A percentile compares a stretch with the other conserved stretches of the same genome.
phyloP scores from a whole-genome alignment of 2,797 vertebrate genomes.

The Setipinna tenuifilis region DNA sequence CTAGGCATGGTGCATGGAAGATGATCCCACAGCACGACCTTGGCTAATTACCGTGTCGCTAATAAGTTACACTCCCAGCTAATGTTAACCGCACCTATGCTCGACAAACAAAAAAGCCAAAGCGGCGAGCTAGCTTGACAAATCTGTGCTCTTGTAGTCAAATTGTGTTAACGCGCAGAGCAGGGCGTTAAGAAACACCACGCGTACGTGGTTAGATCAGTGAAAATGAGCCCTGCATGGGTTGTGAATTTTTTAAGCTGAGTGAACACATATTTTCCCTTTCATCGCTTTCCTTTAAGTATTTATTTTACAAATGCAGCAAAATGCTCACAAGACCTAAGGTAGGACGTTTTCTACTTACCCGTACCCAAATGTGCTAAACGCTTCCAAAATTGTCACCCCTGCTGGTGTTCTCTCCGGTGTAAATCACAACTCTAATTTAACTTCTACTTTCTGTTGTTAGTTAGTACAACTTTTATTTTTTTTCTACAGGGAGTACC shows the following conservation, averaged over 20 bases:
- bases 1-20: background rate
- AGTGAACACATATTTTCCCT: too few relatives aligned
- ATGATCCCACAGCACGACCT: background rate
- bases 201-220: too few relatives aligned
- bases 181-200: background rate
- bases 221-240: too few relatives aligned
- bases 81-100: background rate
- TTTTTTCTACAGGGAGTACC: background rate
- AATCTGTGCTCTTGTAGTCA: background rate
- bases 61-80: background rate
- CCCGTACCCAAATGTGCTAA: background rate
- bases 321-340: background rate
- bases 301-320: background rate
- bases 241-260: too few relatives aligned
- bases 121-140: background rate
- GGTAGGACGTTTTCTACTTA: background rate
- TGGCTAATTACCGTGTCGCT: background rate
- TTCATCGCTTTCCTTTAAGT: background rate
- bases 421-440: constrained; percentile 6
- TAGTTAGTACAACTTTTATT: background rate
- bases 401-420: background rate
- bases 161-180: too few relatives aligned
- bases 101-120: background rate
- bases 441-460: background rate
- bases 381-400: background rate